Conservation (phyloP, 2,888 invertebrate genomes). For the Aphidoletes aphidimyza region DNA sequence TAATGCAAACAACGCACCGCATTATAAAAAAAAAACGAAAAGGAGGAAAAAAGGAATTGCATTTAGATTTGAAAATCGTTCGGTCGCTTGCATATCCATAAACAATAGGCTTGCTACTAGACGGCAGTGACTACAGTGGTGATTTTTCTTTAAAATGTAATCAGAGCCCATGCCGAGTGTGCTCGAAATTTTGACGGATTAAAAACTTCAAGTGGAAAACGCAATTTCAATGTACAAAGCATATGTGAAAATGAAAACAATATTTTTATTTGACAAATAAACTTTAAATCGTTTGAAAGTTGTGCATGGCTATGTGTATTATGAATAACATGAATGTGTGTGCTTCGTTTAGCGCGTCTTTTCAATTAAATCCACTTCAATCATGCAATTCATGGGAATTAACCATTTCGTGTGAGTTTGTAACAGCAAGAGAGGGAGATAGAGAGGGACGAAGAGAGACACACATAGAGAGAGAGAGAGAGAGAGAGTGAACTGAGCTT, state of each 20-base stretch:
- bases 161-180: not conserved
- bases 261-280: conserved; percentile 43
- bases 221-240: not conserved
- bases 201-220: not conserved
- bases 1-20: not conserved
- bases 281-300: conserved; percentile 19
- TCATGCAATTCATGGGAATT: too few relatives aligned
- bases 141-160: not conserved
- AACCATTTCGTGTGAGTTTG: not conserved
- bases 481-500: too few relatives aligned
- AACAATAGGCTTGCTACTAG: not conserved
- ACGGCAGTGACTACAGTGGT: too few relatives aligned
- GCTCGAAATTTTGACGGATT: conserved; percentile 1
- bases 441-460: too few relatives aligned
- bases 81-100: not conserved
- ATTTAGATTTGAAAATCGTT: not conserved
- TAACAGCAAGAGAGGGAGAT: not conserved
- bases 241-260: conserved; percentile 3
- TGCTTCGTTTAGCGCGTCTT: not conserved
- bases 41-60: not conserved
- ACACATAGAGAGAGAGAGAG: too few relatives aligned
- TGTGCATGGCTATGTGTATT: not conserved
- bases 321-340: too few relatives aligned
- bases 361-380: conserved; percentile 8
- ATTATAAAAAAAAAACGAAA: not conserved